Base-by-base conservation (phyloP, 2,797 vertebrate species). In the Lutra lutra region DNA sequence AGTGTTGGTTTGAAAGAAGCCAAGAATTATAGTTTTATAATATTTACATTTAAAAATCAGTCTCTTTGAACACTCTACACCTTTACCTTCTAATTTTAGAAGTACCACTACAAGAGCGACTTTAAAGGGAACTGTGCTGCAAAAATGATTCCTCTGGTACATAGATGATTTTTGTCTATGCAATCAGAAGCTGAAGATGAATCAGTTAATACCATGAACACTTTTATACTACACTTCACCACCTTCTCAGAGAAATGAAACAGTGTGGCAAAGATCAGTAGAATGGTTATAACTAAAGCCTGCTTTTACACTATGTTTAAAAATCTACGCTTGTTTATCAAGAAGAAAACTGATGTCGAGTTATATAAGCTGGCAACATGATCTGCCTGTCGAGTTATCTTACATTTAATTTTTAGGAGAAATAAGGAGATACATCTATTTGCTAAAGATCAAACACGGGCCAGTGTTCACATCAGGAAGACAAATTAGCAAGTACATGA, bases 321-420 rank as follows among this genome's bases (percentile, higher is more conserved):
- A 86, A 54, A 68, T 70, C 66, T 68, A 48, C 2, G 25, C 62
- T 89, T 62, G 40, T 85, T 89, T 80, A 73, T 32, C 66, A 64
- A 80, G 40, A 29, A 54, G 58, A 94, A 87, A 86, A 89, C 32
- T 56, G 23, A 72, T 38, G 9, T 43, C 70, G 32, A 82, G 7
- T 77, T 91, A 51, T 77, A 38, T 77, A 87, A 93, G 40, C 43
- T 68, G 27, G 23, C n/a, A 89, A 54, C 23, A 68, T 58, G 66
- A 72, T 73, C 35, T 92, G 73, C 32, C n/a, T 68, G 32, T 94
- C 46, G 73, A 40, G 17, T 94, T 85, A 64, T 43, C 70, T 84
- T 83, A 77, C 38, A 56, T 72, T 95, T 84, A 78, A 46, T 38
- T 84, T 91, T 87, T 91, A 84, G 43, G 46, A 85, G 48, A 92